Conservation (phyloP, 2,797 vertebrate genomes). For the Tamandua tetradactyla region DNA sequence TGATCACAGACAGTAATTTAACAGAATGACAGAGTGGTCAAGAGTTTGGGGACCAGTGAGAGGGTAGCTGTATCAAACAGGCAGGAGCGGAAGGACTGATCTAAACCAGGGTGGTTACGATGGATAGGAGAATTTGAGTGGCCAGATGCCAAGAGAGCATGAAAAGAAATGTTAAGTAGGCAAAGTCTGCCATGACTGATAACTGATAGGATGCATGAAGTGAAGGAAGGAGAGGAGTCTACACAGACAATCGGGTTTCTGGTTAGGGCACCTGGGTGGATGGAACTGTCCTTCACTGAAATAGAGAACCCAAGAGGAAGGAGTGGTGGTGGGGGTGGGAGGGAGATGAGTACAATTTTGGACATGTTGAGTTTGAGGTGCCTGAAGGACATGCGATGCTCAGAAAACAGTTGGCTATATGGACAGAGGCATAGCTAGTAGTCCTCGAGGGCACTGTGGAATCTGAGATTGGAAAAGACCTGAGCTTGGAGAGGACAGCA, state of each 20-base stretch:
- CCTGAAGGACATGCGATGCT: not conserved
- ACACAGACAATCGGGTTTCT: not conserved
- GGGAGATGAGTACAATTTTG: not conserved
- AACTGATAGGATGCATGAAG: not conserved
- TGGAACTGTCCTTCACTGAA: not conserved
- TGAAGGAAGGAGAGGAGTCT: not conserved
- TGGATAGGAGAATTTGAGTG: not conserved
- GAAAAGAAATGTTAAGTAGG: not conserved
- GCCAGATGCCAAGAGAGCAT: not conserved
- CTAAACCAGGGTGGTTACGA: not conserved
- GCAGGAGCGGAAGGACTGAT: not conserved
- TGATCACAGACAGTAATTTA: not conserved
- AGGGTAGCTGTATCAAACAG: not conserved
- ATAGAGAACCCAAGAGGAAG: not conserved
- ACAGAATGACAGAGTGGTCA: not conserved
- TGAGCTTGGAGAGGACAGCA: not conserved
- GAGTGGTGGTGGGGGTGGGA: not conserved
- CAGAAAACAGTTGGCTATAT: not conserved
- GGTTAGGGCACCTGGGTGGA: not conserved
- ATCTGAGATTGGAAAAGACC: not conserved
- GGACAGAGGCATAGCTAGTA: not conserved
- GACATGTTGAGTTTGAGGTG: not conserved
- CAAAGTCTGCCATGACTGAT: not conserved
- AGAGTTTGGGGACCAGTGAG: not conserved
- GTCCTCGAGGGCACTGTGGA: rapidly evolving